Percentiles rank a stretch among this genome's conserved stretches.
These are phyloP conservation scores for Andrena haemorrhoa DNA, from an alignment of 2,888 invertebrate genomes.

Conservation along the genomic window DNA sequence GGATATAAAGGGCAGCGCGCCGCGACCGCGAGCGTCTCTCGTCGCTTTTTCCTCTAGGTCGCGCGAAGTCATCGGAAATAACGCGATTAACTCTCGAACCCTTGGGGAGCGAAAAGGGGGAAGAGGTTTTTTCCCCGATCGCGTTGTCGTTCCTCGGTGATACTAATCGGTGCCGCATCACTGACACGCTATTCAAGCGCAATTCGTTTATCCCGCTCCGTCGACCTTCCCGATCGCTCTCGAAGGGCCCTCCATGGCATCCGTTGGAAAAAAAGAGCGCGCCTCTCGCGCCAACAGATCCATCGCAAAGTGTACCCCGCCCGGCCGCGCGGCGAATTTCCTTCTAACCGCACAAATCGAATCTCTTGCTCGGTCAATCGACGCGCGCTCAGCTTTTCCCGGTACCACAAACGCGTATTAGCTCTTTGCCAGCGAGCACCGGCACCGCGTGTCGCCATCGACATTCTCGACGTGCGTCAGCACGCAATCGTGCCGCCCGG, in stretches of 20 bases:
- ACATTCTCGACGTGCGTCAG: background rate
- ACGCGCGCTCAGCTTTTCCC: constrained; percentile 26
- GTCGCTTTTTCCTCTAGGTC: constrained; percentile 42
- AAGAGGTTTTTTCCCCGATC: constrained; percentile 48
- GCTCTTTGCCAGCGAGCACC: background rate
- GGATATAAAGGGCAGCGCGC: constrained; percentile 25
- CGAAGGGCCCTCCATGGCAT: constrained; percentile 31
- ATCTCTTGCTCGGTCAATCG: constrained; percentile 33
- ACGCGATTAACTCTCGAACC: constrained; percentile 70
- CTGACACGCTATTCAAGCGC: constrained; percentile 59
- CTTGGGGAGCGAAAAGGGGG: constrained; percentile 39
- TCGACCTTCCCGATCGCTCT: constrained; percentile 58
- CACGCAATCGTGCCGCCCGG: background rate
- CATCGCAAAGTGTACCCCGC: constrained; percentile 23
- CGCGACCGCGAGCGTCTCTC: constrained; percentile 32
- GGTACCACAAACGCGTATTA: constrained; percentile 1
- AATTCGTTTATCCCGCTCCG: constrained; percentile 58
- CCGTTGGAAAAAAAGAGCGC: constrained; percentile 41
- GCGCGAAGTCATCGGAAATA: constrained; percentile 70
- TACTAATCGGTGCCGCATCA: constrained; percentile 63
- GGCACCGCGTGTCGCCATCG: background rate
- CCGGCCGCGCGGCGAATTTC: constrained; percentile 20
- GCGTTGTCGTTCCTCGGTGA: constrained; percentile 51
- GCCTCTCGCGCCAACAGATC: constrained; percentile 34
- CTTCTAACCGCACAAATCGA: constrained; percentile 40